Evolutionary conservation across 2,797 vertebrate species (phyloP).

Genomic region (Thamnophis elegans): DNA sequence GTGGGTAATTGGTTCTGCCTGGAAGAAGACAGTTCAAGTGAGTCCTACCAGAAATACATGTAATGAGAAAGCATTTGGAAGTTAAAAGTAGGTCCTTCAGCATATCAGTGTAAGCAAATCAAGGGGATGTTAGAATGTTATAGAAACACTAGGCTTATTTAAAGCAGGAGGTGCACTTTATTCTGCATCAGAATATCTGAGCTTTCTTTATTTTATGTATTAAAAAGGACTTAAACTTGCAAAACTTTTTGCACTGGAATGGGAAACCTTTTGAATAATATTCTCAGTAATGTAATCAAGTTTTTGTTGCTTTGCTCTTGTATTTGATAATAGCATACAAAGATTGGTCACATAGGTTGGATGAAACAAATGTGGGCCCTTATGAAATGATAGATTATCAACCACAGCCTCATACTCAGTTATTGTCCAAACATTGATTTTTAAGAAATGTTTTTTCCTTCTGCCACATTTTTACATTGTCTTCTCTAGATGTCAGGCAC

Average conservation of each 20-base stretch:
- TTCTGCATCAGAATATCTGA: neutral
- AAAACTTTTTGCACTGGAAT: neutral
- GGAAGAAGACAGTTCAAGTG: conserved; percentile 10
- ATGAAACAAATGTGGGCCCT: neutral
- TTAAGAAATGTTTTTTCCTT: neutral
- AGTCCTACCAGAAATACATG: conserved; percentile 22
- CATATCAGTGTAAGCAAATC: neutral
- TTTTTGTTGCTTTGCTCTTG: neutral
- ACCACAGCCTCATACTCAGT: neutral
- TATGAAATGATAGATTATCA: neutral
- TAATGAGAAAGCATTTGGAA: conserved; percentile 19
- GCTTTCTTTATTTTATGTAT: neutral
- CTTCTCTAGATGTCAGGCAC: neutral
- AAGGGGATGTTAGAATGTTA: neutral
- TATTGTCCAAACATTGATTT: neutral
- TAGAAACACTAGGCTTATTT: neutral
- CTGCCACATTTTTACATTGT: neutral
- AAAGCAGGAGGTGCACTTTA: neutral
- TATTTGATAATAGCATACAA: neutral
- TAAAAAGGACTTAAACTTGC: neutral
- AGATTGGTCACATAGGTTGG: neutral
- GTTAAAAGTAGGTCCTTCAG: neutral
- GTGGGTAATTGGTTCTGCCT: conserved; percentile 22
- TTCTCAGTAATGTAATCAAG: neutral
- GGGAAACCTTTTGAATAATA: neutral